phyloP scores from a whole-genome alignment of 2,888 invertebrate species.

The Vannuccia rotundouncinata region DNA sequence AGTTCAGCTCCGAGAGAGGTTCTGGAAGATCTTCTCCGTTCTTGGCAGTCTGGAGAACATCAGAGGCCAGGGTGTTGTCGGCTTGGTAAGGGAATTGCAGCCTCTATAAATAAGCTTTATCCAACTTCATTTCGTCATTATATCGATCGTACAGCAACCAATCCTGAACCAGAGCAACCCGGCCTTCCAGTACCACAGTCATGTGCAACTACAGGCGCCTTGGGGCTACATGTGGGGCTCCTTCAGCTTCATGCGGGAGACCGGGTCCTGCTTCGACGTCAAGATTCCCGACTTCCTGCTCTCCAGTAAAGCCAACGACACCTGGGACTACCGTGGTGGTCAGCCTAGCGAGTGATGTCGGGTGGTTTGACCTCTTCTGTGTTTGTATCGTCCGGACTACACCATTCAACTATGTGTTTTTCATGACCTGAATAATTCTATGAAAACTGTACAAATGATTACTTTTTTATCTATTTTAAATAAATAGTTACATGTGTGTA shows the following conservation, averaged over 20 bases:
- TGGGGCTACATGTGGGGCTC: conserved; percentile 89
- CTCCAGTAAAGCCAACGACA: neutral
- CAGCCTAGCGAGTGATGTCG: no score
- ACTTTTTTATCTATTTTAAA: no score
- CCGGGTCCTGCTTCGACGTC: conserved; percentile 31
- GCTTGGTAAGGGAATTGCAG: conserved; percentile 59
- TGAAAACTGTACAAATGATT: no score
- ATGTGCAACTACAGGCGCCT: conserved; percentile 89
- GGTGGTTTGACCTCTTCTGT: no score
- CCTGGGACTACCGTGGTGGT: no score
- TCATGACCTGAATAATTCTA: no score
- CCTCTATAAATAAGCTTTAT: neutral
- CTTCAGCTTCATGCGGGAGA: conserved; percentile 12
- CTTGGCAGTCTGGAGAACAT: conserved; percentile 76
- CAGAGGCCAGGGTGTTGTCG: conserved; percentile 89
- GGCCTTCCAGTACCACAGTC: conserved; percentile 94
- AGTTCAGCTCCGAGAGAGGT: conserved; percentile 84
- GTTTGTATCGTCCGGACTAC: no score
- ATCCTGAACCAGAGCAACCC: conserved; percentile 76
- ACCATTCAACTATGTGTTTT: no score
- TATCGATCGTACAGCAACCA: conserved; percentile 67
- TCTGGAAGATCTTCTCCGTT: conserved; percentile 93
- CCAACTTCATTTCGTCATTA: neutral
- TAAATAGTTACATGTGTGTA: no score
- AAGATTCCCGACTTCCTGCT: conserved; percentile 37